Base-by-base conservation (phyloP, 1,140 invertebrate species). In the Ostrea denselamellosa region DNA sequence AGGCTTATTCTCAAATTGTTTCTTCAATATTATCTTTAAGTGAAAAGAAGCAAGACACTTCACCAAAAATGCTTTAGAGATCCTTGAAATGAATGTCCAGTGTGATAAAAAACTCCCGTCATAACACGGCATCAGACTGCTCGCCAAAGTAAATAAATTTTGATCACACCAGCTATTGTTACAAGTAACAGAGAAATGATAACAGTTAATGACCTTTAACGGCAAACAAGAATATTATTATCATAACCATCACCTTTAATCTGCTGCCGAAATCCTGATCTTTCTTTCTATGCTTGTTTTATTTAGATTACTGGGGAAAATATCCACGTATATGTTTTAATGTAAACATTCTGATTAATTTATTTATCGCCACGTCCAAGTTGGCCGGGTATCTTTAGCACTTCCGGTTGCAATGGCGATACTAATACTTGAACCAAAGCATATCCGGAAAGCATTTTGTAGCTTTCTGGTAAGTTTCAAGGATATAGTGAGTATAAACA, bases 321-420 rank as follows among this genome's bases (percentile, higher is more conserved):
- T 12, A 77, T 34, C 28, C 25, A 77, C 68, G 25, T 77, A 77
- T 77, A 77, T 77, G 68, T 25, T 25, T 28, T 28, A 9, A 25
- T 34, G 25, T 34, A 77, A 77, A 10, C 68, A 77, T 77, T 28
- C 25, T 77, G 14, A 34, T 77, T 8, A 12, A 77, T 77, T 28
- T 34, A 25, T 77, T 28, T 77, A 28, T 77, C 68, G 68, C 68
- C 68, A 77, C 68, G 68, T 77, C 68, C 68, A 77, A 77, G 68
- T 77, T 77, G 68, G 68, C 68, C 68, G 68, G 68, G 22, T 77
- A 28, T 77, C 68, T 77, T 77, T 22, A 28, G 68, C 28, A 77
- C 68, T 77, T 77, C 68, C 68, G 68, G 68, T 77, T 22, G 9
- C 14, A 14, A 0, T 12, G 28, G 14, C 25, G 28, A 28, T 22